phyloP scores from a whole-genome alignment of 2,113 vertebrate species.

The Eptesicus fuscus region DNA sequence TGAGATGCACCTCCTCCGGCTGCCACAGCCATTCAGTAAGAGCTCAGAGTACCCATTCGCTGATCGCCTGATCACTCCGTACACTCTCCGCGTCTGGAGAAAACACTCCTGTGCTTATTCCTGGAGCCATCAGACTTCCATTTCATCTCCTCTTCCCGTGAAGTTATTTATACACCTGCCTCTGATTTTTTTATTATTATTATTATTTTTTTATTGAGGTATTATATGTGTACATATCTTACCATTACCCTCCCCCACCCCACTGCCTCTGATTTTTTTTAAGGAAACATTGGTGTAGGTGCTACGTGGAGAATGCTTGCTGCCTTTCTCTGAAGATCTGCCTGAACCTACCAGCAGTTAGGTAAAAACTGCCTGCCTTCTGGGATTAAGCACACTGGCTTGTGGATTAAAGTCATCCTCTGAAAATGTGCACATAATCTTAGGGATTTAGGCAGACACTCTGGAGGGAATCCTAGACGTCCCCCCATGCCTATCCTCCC shows the following conservation, averaged over 20 bases:
- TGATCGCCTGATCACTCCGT: not conserved
- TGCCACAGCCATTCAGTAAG: not conserved
- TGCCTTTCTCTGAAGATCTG: not conserved
- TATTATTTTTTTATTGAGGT: too few species aligned
- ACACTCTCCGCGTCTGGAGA: not conserved
- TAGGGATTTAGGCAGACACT: not conserved
- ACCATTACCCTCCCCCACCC: too few species aligned
- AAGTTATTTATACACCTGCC: not conserved
- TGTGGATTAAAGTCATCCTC: not conserved
- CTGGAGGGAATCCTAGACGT: not conserved
- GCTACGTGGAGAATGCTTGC: not conserved
- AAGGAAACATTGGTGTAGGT: not conserved
- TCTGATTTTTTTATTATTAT: too few species aligned
- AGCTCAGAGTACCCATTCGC: not conserved
- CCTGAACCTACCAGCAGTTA: not conserved
- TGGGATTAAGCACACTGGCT: not conserved
- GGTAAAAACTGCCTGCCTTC: not conserved
- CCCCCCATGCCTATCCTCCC: not conserved
- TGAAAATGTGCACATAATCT: not conserved
- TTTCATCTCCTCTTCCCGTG: not conserved
- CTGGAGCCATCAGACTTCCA: not conserved
- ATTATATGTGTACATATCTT: too few species aligned
- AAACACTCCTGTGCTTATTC: not conserved
- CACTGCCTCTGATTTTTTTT: too few species aligned
- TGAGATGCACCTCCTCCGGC: not conserved